Percentiles rank a stretch among this genome's conserved stretches.
Conservation (phyloP, 2,797 vertebrate genomes). For the Brachyalestes nurse region DNA sequence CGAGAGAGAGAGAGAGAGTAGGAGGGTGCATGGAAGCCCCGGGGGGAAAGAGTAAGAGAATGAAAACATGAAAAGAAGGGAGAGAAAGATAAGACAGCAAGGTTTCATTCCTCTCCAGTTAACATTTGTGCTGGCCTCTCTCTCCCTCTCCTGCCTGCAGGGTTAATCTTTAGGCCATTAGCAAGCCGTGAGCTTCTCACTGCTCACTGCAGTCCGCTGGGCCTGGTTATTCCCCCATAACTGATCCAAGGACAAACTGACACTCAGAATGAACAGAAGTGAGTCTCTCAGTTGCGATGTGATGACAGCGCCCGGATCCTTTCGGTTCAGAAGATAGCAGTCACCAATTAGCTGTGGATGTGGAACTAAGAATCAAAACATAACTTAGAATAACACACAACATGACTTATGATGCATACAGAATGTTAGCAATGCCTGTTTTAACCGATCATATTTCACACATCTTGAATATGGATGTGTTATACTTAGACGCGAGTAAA, state of each 20-base stretch:
- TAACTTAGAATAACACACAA: no score
- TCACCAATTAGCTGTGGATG: neutral
- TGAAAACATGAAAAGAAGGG: conserved; percentile 13
- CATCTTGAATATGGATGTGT: neutral
- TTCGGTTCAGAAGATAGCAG: neutral
- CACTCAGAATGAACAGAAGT: conserved; percentile 6
- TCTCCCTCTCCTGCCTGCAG: conserved; percentile 36
- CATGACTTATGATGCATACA: neutral
- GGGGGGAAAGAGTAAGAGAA: conserved; percentile 6
- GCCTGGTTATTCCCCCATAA: conserved; percentile 22
- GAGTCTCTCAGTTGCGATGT: conserved; percentile 8
- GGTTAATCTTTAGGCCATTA: conserved; percentile 43
- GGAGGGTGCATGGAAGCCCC: conserved; percentile 29
- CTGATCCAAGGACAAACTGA: conserved; percentile 37
- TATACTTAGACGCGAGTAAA: neutral
- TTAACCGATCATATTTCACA: neutral
- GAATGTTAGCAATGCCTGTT: no score
- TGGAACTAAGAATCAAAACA: neutral
- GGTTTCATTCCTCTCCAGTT: conserved; percentile 33
- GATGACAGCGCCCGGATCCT: neutral
- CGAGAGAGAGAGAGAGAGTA: neutral
- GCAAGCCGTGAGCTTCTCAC: conserved; percentile 16
- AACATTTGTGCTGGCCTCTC: conserved; percentile 36
- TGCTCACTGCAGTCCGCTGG: neutral
- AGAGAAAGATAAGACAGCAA: conserved; percentile 47